Evolutionary conservation across 2,888 invertebrate genomes (phyloP), one percentile per base, ranked within the genome.

Genomic region (Nymphalis polychloros): DNA sequence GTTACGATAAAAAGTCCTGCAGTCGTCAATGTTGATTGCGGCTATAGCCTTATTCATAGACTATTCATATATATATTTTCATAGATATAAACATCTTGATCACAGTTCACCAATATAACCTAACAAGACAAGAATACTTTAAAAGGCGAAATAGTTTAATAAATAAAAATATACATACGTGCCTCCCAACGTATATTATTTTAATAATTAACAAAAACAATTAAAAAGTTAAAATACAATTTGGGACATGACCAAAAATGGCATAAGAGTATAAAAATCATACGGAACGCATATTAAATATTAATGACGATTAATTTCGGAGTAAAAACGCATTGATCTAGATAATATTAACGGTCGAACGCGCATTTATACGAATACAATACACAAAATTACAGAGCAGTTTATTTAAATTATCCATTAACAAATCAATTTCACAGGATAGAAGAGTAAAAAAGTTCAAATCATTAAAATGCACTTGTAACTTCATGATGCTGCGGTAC

Each of bases 401-500:
- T 53, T 46, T 46, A 53, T 55, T 41, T 20, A 60, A 49, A 60
- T 61, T 19, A 23, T 60, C 48, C 17, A 66, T 66, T 31, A 60
- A n/a, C 20, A 50, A 61, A 61, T 46, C 65, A 60, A 60, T 66
- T 66, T 55, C 53, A 53, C 47, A 61, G 60, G 19, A 23, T 16
- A 47, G 60, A 23, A n/a, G 16, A 27, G n/a, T 47, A 48, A 35
- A 59, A 59, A 55, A 53, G 41, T 8, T 10, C 31, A 19, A 46
- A 53, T n/a, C 27, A 20, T 61, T 57, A 46, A 50, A 27, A 55
- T 47, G 41, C 64, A 55, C 60, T 64, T 64, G 61, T 55, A 49
- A 20, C 61, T 47, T 63, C 64, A 62, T 69, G 59, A 66, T 61
- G 63, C 47, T 35, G 17, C 47, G 52, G 47, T 67, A 66, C 72